Base-by-base conservation (phyloP, 64 coral and sea anemone genomes). In the Cladopsammia gracilis region DNA sequence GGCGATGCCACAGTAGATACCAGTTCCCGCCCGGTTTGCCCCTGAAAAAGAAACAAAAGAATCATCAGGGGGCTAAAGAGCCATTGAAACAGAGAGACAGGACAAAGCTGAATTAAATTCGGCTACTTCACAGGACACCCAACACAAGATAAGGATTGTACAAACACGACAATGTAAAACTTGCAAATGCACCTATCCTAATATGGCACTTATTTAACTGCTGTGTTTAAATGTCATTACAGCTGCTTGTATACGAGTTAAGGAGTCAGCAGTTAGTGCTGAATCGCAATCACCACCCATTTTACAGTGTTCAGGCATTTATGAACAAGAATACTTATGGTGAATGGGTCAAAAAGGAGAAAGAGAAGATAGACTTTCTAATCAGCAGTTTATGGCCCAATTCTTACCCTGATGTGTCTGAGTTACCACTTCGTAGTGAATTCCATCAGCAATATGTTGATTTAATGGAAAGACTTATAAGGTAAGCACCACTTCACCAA, bases 301-400 rank as follows among this genome's bases (percentile, higher is more conserved):
- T 90, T 78, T 97, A 97, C 75, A 76, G 96, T 7, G 91, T 97
- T 15, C 92, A 97, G 48, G 68, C 92, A 9, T 97, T 97, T 65
- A 88, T 97, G 92, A 92, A 97, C 77, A 97, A 94, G 82, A 94
- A 97, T 82, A 88, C 77, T 4, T 97, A 97, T 79, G 83, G 87
- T 75, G 88, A 97, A 62, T 97, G 96, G 96, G 67, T 97, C 8
- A 76, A 82, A 23, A 6, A 78, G 53, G 96, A 94, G 34, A 94
- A 94, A 75, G 92, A 91, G 19, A 64, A 79, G 43, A 94, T 94
- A 25, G 76, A 93, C 62, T 42, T 26, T 51, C 66, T 93, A 26
- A 90, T 97, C 59, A 97, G 81, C 34, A 87, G 81, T 47, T 94
- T 97, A 51, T 97, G 96, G 96, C 92, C 85, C 19, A 91, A 67